Conservation (phyloP, 2,888 invertebrate genomes). For the Euphydryas editha region DNA sequence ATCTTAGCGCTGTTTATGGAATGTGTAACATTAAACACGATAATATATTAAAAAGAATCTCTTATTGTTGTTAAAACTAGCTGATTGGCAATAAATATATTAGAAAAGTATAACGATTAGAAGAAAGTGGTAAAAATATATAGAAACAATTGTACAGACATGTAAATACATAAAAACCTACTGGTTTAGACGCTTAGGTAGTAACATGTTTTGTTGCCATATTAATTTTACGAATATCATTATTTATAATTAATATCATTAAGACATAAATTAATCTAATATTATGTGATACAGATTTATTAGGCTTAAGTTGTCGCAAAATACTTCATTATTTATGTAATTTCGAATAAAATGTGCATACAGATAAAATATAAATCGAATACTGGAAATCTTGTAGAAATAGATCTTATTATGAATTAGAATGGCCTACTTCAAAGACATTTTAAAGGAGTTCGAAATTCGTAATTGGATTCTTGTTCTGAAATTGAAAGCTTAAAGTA, state of each 20-base stretch:
- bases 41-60: conserved; percentile 53
- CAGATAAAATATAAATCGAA: conserved; percentile 18
- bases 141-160: conserved; percentile 64
- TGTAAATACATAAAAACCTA: conserved; percentile 78
- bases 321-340: conserved; percentile 26
- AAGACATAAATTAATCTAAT: conserved; percentile 77
- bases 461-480: neutral
- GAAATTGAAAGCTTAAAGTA: conserved; percentile 2
- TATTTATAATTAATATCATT: conserved; percentile 75
- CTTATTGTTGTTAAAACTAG: conserved; percentile 69
- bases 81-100: conserved; percentile 77
- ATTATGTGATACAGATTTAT: conserved; percentile 78
- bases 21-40: conserved; percentile 40
- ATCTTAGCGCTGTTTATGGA: conserved; percentile 24
- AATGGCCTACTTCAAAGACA: conserved; percentile 19
- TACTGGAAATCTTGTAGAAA: conserved; percentile 25
- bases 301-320: conserved; percentile 53
- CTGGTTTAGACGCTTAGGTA: conserved; percentile 79
- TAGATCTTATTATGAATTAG: conserved; percentile 13
- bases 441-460: conserved; percentile 2
- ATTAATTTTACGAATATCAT: conserved; percentile 80
- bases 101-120: conserved; percentile 51
- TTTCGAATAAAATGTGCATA: conserved; percentile 17
- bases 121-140: conserved; percentile 43
- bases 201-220: conserved; percentile 82